Evolutionary conservation across 2,888 invertebrate genomes (phyloP), one percentile per base, ranked within the genome.

Genomic region (Strigamia crassipes): DNA sequence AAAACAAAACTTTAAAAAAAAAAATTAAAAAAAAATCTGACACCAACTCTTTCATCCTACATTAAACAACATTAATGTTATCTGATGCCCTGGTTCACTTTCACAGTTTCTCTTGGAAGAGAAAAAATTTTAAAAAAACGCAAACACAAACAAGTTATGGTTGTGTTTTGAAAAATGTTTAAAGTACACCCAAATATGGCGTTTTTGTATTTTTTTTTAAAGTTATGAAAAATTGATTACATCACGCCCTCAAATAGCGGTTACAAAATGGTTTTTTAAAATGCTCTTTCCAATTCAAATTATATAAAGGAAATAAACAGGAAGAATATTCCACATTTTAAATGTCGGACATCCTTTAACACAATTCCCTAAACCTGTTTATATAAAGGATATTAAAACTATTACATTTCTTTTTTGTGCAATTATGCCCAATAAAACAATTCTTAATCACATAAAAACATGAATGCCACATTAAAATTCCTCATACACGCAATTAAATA

Each of bases 21-120:
- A 27, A 27, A 27, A 27, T 38, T 34, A 5, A 34, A 34, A 5
- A 34, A 34, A 38, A 38, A 38, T 10, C 38, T 38, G 38, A 38
- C 38, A 38, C 15, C 46, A 15, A n/a, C 61, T 23, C 61, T 23
- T 61, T 61, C 61, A 61, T 21, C 61, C 61, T 61, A 61, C 61
- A 61, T 61, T 61, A 61, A 61, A 61, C 23, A 23, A 9, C 61
- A n/a, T 61, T 61, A 18, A 18, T 18, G 61, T 61, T 61, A 61
- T 61, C 61, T 61, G 61, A 61, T 61, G 61, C 21, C 61, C 61
- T 61, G 61, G 61, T 61, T 61, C 61, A 61, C 61, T 61, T 61
- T 61, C 18, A 12, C 23, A 23, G 23, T 61, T 61, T 61, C 61
- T 18, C 23, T 18, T 23, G 1, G n/a, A 21, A 18, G 21, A 21